Conservation (phyloP, 2,113 vertebrate species). For the Cebidichthys violaceus region DNA sequence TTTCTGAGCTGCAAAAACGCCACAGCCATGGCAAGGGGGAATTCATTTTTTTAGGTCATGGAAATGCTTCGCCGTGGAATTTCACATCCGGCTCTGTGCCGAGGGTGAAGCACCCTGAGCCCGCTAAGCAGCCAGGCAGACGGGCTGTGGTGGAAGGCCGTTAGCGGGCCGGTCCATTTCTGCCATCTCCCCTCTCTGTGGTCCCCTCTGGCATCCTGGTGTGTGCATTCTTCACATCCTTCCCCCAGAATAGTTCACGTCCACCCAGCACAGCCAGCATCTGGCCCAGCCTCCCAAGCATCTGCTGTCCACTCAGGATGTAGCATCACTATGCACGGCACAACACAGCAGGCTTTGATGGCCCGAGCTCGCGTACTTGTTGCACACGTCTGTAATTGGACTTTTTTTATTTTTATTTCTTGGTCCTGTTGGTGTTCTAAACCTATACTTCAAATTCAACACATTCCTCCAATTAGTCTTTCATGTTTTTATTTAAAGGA, state of each 20-base stretch:
- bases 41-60: constrained; percentile 34
- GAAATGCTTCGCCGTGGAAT: constrained; percentile 49
- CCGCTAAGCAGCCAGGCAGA: constrained; percentile 22
- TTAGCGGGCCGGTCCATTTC: constrained; percentile 12
- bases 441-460: background rate
- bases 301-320: constrained; percentile 50
- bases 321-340: constrained; percentile 32
- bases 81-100: constrained; percentile 51
- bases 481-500: background rate
- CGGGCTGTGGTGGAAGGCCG: constrained; percentile 11
- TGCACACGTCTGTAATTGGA: background rate
- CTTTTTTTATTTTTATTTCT: no score
- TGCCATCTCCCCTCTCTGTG: constrained; percentile 3
- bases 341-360: constrained; percentile 23
- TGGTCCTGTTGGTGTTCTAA: background rate
- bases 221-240: constrained; percentile 59
- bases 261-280: constrained; percentile 41
- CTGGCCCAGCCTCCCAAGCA: constrained; percentile 48
- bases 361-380: background rate
- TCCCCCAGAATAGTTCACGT: constrained; percentile 63
- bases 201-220: constrained; percentile 43
- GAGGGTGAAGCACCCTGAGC: constrained; percentile 45
- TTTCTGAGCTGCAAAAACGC: constrained; percentile 25
- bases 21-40: constrained; percentile 26
- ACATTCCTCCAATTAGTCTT: background rate